Evolutionary conservation across 2,797 vertebrate genomes (phyloP).

Genomic region (Microctenopoma stevenorrisi): DNA sequence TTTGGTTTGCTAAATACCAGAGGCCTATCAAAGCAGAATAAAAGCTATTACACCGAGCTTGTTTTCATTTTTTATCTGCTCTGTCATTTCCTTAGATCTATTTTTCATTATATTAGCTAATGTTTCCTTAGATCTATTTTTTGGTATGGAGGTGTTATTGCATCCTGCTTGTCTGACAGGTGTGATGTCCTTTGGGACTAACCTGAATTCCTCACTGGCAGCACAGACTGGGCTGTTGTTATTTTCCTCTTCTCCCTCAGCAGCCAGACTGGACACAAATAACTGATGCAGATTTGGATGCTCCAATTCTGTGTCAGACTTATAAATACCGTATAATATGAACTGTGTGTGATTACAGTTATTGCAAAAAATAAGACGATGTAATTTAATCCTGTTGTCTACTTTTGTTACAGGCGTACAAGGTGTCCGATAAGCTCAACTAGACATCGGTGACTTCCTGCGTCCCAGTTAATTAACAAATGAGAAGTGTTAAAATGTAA

Average conservation of each 20-base stretch:
- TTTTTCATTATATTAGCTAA: constrained; percentile 77
- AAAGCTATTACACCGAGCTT: constrained; percentile 49
- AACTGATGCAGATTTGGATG: constrained; percentile 59
- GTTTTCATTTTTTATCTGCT: constrained; percentile 65
- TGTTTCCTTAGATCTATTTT: constrained; percentile 75
- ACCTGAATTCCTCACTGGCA: constrained; percentile 75
- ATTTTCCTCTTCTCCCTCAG: constrained; percentile 42
- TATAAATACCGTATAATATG: constrained; percentile 4
- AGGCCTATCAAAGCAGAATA: constrained; percentile 66
- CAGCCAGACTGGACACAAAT: constrained; percentile 67
- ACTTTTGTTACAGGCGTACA: constrained; percentile 12
- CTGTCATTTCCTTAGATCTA: constrained; percentile 72
- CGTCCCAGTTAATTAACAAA: constrained; percentile 9
- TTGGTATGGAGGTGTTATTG: constrained; percentile 67
- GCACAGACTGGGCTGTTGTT: constrained; percentile 50
- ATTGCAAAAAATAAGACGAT: neutral
- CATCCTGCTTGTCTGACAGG: constrained; percentile 75
- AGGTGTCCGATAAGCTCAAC: neutral
- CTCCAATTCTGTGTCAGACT: constrained; percentile 29
- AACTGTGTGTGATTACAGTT: neutral
- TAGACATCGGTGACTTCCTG: neutral
- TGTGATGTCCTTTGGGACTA: constrained; percentile 79
- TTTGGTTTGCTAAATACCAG: constrained; percentile 48
- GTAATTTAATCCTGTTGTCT: neutral
- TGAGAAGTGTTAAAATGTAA: constrained; percentile 15